Conservation (phyloP, 2,113 vertebrate species). For the Dolichotis patagonum region DNA sequence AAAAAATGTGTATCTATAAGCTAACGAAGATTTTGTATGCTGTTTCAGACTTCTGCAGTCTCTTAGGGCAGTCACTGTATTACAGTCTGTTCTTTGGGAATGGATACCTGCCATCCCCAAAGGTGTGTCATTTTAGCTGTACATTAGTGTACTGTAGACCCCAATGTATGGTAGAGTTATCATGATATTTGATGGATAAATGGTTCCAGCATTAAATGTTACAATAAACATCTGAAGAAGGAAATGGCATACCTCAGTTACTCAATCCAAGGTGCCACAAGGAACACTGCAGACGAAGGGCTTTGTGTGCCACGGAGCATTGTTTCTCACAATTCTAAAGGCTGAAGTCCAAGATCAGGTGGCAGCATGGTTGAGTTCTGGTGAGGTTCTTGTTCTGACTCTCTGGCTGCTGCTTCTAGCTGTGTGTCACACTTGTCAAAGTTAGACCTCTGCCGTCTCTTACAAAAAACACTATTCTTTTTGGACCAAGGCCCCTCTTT, state of each 20-base stretch:
- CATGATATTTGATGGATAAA: neutral
- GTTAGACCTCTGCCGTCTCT: neutral
- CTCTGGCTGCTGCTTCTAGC: rapidly evolving
- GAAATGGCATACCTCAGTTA: rapidly evolving
- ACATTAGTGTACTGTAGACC: neutral
- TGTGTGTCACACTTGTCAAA: neutral
- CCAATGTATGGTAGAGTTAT: neutral
- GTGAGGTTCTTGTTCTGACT: neutral
- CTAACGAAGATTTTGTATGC: neutral
- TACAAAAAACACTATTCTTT: neutral
- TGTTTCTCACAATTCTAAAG: neutral
- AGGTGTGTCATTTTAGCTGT: neutral
- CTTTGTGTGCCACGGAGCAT: neutral
- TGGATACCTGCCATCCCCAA: neutral
- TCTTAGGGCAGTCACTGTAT: neutral
- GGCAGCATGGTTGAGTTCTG: neutral
- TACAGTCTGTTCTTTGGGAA: neutral
- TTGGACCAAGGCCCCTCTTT: neutral
- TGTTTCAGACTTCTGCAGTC: neutral
- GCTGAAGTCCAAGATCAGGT: neutral
- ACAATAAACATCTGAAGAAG: neutral
- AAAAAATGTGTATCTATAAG: neutral
- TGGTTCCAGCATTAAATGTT: neutral
- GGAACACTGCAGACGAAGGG: rapidly evolving
- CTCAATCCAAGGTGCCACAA: neutral